Conservation (phyloP, 2,888 invertebrate genomes). For the Caenorhabditis sp. region DNA sequence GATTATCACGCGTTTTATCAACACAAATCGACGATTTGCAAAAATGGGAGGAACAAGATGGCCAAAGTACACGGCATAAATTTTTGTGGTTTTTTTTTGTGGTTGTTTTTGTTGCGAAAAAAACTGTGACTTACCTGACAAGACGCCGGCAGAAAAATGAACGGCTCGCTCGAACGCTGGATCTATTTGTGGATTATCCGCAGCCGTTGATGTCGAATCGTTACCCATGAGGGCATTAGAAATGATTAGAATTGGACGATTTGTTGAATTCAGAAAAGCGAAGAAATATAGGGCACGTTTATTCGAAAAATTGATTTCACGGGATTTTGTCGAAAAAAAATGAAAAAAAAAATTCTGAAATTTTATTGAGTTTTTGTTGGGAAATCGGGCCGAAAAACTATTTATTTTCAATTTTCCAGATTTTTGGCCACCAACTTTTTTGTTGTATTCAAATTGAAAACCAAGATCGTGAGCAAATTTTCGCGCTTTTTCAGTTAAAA, state of each 20-base stretch:
- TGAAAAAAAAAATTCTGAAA: too few species aligned
- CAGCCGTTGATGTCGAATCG: background rate
- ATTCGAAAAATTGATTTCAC: too few species aligned
- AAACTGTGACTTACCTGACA: slow-evolving; percentile 4
- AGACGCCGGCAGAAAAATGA: slow-evolving; percentile 11
- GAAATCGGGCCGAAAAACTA: too few species aligned
- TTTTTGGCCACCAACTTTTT: too few species aligned
- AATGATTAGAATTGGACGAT: background rate
- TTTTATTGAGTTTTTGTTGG: too few species aligned
- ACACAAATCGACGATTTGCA: background rate
- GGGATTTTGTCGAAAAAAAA: too few species aligned
- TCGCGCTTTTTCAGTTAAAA: too few species aligned
- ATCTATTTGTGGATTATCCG: background rate
- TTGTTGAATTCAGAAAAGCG: too few species aligned
- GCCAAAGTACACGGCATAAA: background rate
- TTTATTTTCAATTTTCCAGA: too few species aligned
- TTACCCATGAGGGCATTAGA: background rate
- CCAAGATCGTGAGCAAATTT: too few species aligned
- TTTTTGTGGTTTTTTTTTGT: background rate
- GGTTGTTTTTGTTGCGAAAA: background rate
- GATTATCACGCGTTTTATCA: slow-evolving; percentile 1
- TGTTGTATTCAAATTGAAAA: too few species aligned
- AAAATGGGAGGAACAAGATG: background rate
- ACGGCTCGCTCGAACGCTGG: slow-evolving; percentile 1
- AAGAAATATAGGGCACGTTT: too few species aligned